Percentiles rank a stretch among this genome's conserved stretches.
These are phyloP conservation scores for Buphagus erythrorhynchus DNA, from an alignment of 2,797 vertebrate species.

Conservation along the genomic window DNA sequence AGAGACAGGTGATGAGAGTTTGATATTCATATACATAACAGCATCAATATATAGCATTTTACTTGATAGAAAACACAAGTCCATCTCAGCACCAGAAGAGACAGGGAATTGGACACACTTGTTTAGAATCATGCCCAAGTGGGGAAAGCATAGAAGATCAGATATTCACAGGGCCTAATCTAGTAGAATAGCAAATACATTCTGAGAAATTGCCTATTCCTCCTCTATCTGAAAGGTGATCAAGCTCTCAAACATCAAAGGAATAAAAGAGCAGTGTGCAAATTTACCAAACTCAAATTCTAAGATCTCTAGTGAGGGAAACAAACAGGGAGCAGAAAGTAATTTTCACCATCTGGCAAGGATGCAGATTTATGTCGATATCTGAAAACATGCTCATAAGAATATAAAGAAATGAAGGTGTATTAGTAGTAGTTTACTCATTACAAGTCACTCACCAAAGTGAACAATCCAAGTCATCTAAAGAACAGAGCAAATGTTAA, in stretches of 20 bases:
- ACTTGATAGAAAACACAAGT: not conserved
- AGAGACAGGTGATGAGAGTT: not conserved
- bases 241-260: not conserved
- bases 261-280: not conserved
- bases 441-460: not conserved
- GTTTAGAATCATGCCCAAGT: not conserved
- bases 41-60: not conserved
- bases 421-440: not conserved
- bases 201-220: not conserved
- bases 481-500: not conserved
- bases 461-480: fast-evolving
- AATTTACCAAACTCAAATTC: not conserved
- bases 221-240: not conserved
- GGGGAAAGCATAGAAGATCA: not conserved
- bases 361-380: not conserved
- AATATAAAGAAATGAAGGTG: not conserved
- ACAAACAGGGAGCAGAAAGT: not conserved
- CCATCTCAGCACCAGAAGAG: not conserved
- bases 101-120: not conserved
- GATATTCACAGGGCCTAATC: not conserved
- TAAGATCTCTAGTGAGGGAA: not conserved
- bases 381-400: not conserved
- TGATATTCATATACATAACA: not conserved
- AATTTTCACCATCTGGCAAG: not conserved
- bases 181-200: not conserved